Base-by-base conservation (phyloP, 2,113 vertebrate species). In the Sapajus apella region DNA sequence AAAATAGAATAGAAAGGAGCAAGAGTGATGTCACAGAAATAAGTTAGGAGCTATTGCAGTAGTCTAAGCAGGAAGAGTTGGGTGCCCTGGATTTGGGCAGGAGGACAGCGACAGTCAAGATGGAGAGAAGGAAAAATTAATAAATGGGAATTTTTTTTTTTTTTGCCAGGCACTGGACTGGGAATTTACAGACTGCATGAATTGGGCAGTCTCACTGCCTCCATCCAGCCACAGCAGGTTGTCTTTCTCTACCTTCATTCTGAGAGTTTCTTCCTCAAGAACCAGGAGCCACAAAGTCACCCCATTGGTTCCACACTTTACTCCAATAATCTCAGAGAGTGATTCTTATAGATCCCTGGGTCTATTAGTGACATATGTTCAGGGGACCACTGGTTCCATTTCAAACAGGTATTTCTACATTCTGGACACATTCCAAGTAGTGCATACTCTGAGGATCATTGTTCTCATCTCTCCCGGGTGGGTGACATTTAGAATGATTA, bases 401-500 rank as follows among this genome's bases (percentile, higher is more conserved):
- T 13, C 37, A 72, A 92, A 96, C 64, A 96, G 87, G 27, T 94
- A 37, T 90, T 91, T 95, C 70, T 87, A 81, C 30, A 96, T 91
- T 96, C 92, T 95, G 81, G 95, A 45, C 85, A 96, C 87, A 96
- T 86, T 87, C 52, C 81, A 92, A 92, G 89, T 45, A 90, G 76
- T 40, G 0, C 75, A 47, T 43, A 56, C 40, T 43, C 76, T 79
- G 64, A 88, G 82, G 45, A 92, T 86, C 70, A 72, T 43, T 92
- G 84, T 95, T 76, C 64, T 96, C 87, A 92, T 96, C 72, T 96
- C 77, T 97, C 85, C 64, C 45, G 73, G 85, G 85, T 92, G 81
- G 93, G 64, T 96, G 96, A 97, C 95, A 97, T 97, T 97, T 97
- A 96, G 95, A 94, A 96, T 94, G 95, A 98, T 94, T 58, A 95